Evolutionary conservation across 2,888 invertebrate species (phyloP), one percentile per base, ranked within the genome.

Genomic region (Drosophila prolongata): DNA sequence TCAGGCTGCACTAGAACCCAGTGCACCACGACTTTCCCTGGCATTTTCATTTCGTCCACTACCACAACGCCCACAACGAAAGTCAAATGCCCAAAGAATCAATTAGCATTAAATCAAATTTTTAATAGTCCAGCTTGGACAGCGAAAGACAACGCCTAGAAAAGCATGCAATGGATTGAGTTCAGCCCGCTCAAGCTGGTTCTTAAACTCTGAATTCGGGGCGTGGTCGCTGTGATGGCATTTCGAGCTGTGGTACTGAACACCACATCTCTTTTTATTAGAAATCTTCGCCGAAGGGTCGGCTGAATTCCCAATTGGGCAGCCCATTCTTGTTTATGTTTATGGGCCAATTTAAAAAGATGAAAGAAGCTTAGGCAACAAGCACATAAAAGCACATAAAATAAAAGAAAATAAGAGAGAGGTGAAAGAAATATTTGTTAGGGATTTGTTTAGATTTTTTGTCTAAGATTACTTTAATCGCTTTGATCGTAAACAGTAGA

Each of bases 21-120:
- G 10, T 5, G 44, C 69, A 69, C 14, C 5, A 4, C 30, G 43
- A 77, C 80, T 82, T 80, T 82, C 81, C 77, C 71, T 73, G 68
- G 13, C 37, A 19, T 37, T 24, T 49, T 38, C 3, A n/a, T 19
- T 54, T 27, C 43, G 11, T 46, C 65, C 46, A 10, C 11, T 35
- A 27, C 38, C 42, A 6, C 13, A 42, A 76, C 84, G 80, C 80
- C 80, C 80, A 80, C 81, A 16, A 55, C 37, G 60, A 57, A 57
- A 43, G 35, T 40, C n/a, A 61, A 40, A 44, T 73, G 73, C 65
- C 75, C 42, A 8, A 34, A 50, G 75, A 76, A 81, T 87, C 87
- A 88, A 86, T 88, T 88, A 80, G 76, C 85, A 83, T 76, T 86
- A 86, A 88, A 86, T 88, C 89, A 86, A 80, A 69, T 68, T 76